phyloP scores from a whole-genome alignment of 2,797 vertebrate genomes.

The Phyllotis vaccarum region DNA sequence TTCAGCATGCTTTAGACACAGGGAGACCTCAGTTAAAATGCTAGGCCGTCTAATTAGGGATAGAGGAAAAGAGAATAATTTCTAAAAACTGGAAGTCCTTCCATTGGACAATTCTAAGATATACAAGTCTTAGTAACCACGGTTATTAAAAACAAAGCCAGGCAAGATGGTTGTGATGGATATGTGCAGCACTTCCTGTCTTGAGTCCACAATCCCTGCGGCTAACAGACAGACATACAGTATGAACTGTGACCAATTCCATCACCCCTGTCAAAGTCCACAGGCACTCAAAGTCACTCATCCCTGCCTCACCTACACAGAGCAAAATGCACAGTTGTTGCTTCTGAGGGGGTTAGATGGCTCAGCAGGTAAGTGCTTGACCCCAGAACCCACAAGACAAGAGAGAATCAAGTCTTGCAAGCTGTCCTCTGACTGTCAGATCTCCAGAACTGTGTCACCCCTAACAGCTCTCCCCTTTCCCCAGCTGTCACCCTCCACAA shows the following conservation, averaged over 20 bases:
- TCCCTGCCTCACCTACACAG: background rate
- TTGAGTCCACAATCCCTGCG: background rate
- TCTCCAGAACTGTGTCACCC: background rate
- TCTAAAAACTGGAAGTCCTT: background rate
- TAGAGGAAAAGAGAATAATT: constrained; percentile 46
- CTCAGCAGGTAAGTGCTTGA: background rate
- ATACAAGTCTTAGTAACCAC: background rate
- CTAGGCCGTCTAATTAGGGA: background rate
- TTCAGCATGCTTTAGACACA: constrained; percentile 50
- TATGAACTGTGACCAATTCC: background rate
- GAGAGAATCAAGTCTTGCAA: background rate
- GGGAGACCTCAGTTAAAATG: constrained; percentile 50
- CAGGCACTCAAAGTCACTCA: background rate
- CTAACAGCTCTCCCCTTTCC: background rate
- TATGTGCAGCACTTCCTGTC: background rate
- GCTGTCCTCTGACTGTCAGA: background rate
- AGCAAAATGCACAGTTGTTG: background rate
- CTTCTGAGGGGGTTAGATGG: background rate
- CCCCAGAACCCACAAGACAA: background rate
- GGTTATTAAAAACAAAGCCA: constrained; percentile 35
- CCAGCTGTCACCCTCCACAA: background rate
- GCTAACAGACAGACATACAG: background rate
- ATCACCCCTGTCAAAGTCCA: background rate
- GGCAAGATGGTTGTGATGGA: background rate
- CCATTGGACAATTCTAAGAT: background rate